These are phyloP conservation scores for Drosophila mimica DNA, from an alignment of 2,888 invertebrate species.

Conservation along the genomic window DNA sequence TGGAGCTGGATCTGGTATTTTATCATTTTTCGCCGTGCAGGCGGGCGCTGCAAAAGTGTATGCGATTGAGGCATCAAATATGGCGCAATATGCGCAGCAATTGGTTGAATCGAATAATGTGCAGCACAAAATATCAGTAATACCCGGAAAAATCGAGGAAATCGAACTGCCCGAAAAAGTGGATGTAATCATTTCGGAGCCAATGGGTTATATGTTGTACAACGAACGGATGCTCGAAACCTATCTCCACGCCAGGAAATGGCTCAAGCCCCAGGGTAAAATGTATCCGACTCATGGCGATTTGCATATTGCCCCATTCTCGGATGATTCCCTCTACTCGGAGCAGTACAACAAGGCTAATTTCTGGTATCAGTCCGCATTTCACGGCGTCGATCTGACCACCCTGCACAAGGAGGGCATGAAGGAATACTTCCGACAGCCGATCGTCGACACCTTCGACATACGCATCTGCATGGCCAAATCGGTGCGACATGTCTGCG, in stretches of 20 bases:
- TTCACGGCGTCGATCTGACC: slow-evolving; percentile 98
- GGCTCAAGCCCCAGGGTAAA: slow-evolving; percentile 95
- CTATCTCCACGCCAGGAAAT: slow-evolving; percentile 99
- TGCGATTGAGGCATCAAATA: slow-evolving; percentile 99
- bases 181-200: slow-evolving; percentile 99
- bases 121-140: slow-evolving; percentile 94
- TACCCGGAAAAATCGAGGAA: slow-evolving; percentile 99
- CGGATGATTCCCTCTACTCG: slow-evolving; percentile 98
- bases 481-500: slow-evolving; percentile 96
- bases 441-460: slow-evolving; percentile 99
- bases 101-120: slow-evolving; percentile 96
- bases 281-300: slow-evolving; percentile 99
- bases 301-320: slow-evolving; percentile 98
- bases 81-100: slow-evolving; percentile 97
- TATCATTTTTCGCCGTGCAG: slow-evolving; percentile 99
- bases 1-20: slow-evolving; percentile 98
- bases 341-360: slow-evolving; percentile 99
- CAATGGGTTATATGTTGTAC: slow-evolving; percentile 99
- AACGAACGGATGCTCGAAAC: slow-evolving; percentile 99
- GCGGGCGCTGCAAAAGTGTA: slow-evolving; percentile 98
- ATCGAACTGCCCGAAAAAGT: slow-evolving; percentile 97
- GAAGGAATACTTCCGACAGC: slow-evolving; percentile 98
- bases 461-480: slow-evolving; percentile 98
- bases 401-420: slow-evolving; percentile 96
- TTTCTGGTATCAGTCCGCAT: slow-evolving; percentile 99